These are phyloP conservation scores for Polyommatus iphigenia DNA, from an alignment of 2,888 invertebrate genomes.

Conservation along the genomic window DNA sequence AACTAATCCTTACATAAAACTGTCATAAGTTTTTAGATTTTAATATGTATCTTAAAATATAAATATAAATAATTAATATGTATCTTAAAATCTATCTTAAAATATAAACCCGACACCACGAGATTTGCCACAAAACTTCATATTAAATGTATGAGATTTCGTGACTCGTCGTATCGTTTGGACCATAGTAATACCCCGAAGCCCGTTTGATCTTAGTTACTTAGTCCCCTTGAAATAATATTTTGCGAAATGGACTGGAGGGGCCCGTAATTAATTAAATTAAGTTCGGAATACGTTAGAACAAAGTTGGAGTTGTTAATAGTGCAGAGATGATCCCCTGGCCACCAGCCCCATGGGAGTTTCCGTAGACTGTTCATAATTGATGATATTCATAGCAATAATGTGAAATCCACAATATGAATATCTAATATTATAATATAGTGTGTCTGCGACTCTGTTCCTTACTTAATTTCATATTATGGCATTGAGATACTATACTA, in stretches of 20 bases:
- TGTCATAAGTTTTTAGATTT: too few relatives aligned
- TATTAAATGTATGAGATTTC: background rate
- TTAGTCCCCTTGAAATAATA: conserved; percentile 68
- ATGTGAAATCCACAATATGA: background rate
- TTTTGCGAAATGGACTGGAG: conserved; percentile 68
- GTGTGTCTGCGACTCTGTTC: too few relatives aligned
- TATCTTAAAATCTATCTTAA: too few relatives aligned
- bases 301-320: conserved; percentile 73
- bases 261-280: conserved; percentile 76
- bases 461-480: too few relatives aligned
- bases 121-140: too few relatives aligned
- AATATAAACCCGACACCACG: background rate
- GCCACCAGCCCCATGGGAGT: conserved; percentile 56
- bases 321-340: conserved; percentile 67
- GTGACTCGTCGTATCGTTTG: background rate
- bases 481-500: too few relatives aligned
- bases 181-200: conserved; percentile 47
- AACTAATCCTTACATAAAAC: too few relatives aligned
- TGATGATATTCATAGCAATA: background rate
- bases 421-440: too few relatives aligned
- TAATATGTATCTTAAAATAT: background rate
- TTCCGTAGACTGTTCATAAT: conserved; percentile 49
- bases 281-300: conserved; percentile 74
- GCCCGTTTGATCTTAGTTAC: conserved; percentile 62
- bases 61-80: too few relatives aligned